Base-by-base conservation (phyloP, 1,140 invertebrate species). In the Lutraria rhynchaena region DNA sequence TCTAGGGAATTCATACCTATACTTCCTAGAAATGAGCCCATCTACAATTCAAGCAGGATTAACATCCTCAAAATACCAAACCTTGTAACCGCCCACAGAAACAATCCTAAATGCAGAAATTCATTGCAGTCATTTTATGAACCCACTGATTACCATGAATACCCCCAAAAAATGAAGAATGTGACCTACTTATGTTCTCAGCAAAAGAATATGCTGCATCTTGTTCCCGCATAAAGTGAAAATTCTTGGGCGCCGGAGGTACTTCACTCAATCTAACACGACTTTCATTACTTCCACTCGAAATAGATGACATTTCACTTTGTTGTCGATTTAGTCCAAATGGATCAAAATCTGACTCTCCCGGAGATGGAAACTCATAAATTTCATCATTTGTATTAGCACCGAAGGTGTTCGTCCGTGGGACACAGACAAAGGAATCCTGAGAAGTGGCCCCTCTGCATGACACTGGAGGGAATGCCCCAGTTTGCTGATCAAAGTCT, bases 341-440 rank as follows among this genome's bases (percentile, higher is more conserved):
- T n/a, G 83, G 80, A 61, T 85, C 83, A 85, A 85, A 85, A 44
- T 77, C 58, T 31, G 74, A 44, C 31, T 73, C 37, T 22, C 51
- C 51, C 49, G 75, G 69, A n/a, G n/a, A n/a, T n/a, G n/a, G n/a
- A 37, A 65, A 41, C 22, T 73, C 60, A 57, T 78, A 69, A 24
- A 70, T 57, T 44, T 33, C 41, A n/a, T 55, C 46, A 22, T n/a
- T 44, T 3, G 44, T 73, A 9, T 73, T 58, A 17, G 29, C 9
- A 55, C 19, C 19, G 7, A 55, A 55, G 19, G 3, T 35, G 17
- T 29, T 61, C 17, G 29, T 61, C 33, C 37, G 31, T 35, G 9
- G 13, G 24, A 41, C 83, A 19, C 19, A 24, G 15, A 37, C 29
- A 83, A 74, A 80, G 4, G 29, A 27, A 55, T 4, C 44, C 24